Percentiles rank a stretch among this genome's conserved stretches.
Evolutionary conservation across 2,888 invertebrate species (phyloP).

Genomic region (Balanococcus diminutus): DNA sequence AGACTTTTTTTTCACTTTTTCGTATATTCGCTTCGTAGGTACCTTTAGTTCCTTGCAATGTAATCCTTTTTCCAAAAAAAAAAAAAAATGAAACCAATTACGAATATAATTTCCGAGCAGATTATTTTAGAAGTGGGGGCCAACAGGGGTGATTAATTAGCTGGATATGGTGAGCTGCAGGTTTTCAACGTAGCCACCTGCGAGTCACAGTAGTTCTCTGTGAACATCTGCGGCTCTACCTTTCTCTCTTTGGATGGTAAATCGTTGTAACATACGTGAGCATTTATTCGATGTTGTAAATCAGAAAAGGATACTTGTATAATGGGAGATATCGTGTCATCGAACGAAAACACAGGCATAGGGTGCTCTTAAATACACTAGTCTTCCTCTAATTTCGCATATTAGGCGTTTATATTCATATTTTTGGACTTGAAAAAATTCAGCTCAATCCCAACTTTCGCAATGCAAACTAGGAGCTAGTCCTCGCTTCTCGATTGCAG

Average conservation of each 20-base stretch:
- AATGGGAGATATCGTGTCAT: slow-evolving; percentile 7
- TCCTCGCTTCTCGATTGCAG: no score
- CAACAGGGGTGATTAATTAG: not conserved
- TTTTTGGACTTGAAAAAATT: no score
- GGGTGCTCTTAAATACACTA: not conserved
- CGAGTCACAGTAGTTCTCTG: not conserved
- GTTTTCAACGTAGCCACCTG: slow-evolving; percentile 3
- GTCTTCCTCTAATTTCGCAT: not conserved
- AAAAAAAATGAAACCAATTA: not conserved
- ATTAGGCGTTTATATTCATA: no score
- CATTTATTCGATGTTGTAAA: slow-evolving; percentile 20
- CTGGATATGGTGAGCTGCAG: not conserved
- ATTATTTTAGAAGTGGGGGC: not conserved
- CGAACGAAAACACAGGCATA: not conserved
- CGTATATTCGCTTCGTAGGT: not conserved
- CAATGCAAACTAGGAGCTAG: no score
- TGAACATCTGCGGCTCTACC: not conserved
- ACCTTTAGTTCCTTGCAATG: not conserved
- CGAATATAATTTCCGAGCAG: not conserved
- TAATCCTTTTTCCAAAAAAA: not conserved
- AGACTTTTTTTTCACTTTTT: not conserved
- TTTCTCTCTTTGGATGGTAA: not conserved
- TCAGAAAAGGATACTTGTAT: slow-evolving; percentile 19
- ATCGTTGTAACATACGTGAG: not conserved
- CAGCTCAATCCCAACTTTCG: no score